A percentile compares a stretch with the other conserved stretches of the same genome.
phyloP scores from a whole-genome alignment of 2,113 vertebrate species.

The Oryzias javanicus region DNA sequence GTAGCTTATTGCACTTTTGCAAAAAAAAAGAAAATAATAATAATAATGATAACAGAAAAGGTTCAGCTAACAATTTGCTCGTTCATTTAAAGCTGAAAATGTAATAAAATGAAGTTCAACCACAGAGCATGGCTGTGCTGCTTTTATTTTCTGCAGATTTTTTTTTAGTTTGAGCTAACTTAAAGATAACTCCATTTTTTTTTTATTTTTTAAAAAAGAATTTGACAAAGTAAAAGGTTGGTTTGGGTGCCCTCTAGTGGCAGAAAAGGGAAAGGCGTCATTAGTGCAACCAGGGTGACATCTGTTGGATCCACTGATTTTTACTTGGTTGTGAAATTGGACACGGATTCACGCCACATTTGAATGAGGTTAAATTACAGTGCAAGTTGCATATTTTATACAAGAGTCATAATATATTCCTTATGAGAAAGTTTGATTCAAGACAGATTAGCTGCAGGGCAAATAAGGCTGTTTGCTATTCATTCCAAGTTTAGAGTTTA shows the following conservation, averaged over 20 bases:
- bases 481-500: too few relatives aligned
- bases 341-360: slow-evolving; percentile 55
- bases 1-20: slow-evolving; percentile 33
- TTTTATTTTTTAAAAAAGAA: neutral
- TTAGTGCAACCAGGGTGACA: slow-evolving; percentile 26
- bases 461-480: too few relatives aligned
- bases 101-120: slow-evolving; percentile 58
- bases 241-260: slow-evolving; percentile 58
- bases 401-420: slow-evolving; percentile 3
- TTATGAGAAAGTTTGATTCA: neutral
- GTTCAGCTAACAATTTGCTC: slow-evolving; percentile 16
- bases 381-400: slow-evolving; percentile 14
- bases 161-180: too few relatives aligned
- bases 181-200: too few relatives aligned
- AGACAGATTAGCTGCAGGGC: neutral
- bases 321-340: slow-evolving; percentile 59
- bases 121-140: slow-evolving; percentile 33
- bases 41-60: too few relatives aligned
- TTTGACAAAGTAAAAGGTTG: neutral
- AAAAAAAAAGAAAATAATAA: slow-evolving; percentile 9
- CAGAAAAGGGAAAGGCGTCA: slow-evolving; percentile 1
- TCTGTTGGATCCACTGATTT: slow-evolving; percentile 65
- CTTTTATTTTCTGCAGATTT: neutral
- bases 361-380: slow-evolving; percentile 48
- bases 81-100: slow-evolving; percentile 31